Evolutionary conservation across 2,888 invertebrate species (phyloP), one percentile per base, ranked within the genome.

Genomic region (Macroteleia sp.): DNA sequence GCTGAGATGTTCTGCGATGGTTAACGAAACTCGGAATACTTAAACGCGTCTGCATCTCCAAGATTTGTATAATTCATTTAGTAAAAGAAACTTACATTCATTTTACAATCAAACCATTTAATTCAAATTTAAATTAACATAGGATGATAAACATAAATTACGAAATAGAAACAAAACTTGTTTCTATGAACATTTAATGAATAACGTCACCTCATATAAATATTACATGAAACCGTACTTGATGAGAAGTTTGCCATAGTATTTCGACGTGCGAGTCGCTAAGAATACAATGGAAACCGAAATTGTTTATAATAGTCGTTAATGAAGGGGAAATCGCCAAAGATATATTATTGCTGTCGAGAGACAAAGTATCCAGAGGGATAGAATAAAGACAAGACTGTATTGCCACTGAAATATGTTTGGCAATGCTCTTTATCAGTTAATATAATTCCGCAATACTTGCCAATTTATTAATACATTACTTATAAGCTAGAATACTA

Each of bases 291-390:
- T 74, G 73, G 77, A 78, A 57, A 80, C 82, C 75, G 80, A 85
- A 88, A 88, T 88, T 87, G 87, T 87, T 88, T 88, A 88, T 88
- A 84, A 83, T 83, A 81, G 77, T 82, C 85, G 86, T 88, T 88
- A 85, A 86, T 87, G 87, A 88, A 85, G 80, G 81, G 84, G 76
- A 83, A 83, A 80, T 81, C 77, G 81, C 75, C 74, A 64, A 80
- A 83, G 80, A 81, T 83, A 57, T 41, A 39, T 41, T 62, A 56
- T 54, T 69, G 30, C 52, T 32, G 73, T 62, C 69, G 71, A 57
- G 67, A 75, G 73, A 77, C 48, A 61, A 79, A 76, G 70, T 73
- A 71, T 52, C 66, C 73, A 52, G 22, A 61, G 75, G 76, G 75
- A 73, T 62, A 50, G 44, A 54, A 12, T 8, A 44, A 67, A 56